These are phyloP conservation scores for Holothuria scabra DNA, from an alignment of 53 echinoderm and acorn worm genomes.

Conservation along the genomic window DNA sequence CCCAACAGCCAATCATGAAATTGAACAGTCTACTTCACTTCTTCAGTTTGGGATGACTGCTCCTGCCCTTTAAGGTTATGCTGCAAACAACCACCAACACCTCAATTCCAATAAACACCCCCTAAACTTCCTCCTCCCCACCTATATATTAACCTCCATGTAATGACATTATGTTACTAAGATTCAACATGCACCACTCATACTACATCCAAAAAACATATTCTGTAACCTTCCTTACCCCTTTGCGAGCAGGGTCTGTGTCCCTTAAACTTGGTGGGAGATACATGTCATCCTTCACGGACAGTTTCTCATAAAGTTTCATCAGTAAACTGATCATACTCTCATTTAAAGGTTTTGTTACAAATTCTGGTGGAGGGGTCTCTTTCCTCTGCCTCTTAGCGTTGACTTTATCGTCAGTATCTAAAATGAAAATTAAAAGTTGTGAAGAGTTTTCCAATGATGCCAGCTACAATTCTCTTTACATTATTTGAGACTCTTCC, in stretches of 20 bases:
- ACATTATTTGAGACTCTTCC: too few relatives aligned
- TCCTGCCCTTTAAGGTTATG: too few relatives aligned
- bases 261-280: slow-evolving; percentile 55
- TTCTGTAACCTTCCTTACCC: slow-evolving; percentile 79
- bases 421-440: not conserved
- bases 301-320: slow-evolving; percentile 81
- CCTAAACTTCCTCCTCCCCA: too few relatives aligned
- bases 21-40: too few relatives aligned
- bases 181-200: too few relatives aligned
- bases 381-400: slow-evolving; percentile 32
- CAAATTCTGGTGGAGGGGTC: slow-evolving; percentile 22
- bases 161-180: too few relatives aligned
- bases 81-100: too few relatives aligned
- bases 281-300: slow-evolving; percentile 71
- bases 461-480: too few relatives aligned
- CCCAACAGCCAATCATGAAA: too few relatives aligned
- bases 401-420: slow-evolving; percentile 15
- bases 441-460: not conserved
- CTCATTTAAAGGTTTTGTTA: slow-evolving; percentile 68
- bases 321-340: slow-evolving; percentile 81
- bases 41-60: too few relatives aligned
- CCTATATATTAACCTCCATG: too few relatives aligned
- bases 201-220: not conserved
- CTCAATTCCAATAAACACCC: too few relatives aligned
- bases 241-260: slow-evolving; percentile 56